Evolutionary conservation across 2,797 vertebrate genomes (phyloP), one percentile per base, ranked within the genome.

Genomic region (Argyrosomus regius): DNA sequence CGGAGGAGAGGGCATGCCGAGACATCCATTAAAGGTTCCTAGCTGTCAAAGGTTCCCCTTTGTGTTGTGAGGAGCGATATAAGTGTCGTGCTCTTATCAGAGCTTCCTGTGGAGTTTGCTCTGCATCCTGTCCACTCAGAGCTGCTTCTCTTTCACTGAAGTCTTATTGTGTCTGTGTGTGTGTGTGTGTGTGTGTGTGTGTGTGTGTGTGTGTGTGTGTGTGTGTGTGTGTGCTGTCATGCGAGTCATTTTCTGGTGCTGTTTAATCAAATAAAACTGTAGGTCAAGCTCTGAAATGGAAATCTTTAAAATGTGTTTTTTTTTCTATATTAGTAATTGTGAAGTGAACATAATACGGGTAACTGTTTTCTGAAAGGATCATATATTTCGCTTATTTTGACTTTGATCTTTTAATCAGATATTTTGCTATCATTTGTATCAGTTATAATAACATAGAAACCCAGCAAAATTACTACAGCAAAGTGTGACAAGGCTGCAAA

Each of bases 1-100:
- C 68, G 75, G 75, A 87, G 89, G 89, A 91, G 92, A 91, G 87
- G 85, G 83, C 90, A 90, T 92, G 90, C 90, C 85, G 86, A 93
- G 92, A 93, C 92, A 90, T 92, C 93, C 92, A 94, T 94, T 94
- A 94, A 93, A 92, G 91, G 93, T 93, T 93, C 87, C 92, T 91
- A 91, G 93, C 94, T 94, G 92, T 94, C 94, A 94, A 94, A 94
- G 92, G 93, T 94, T 94, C 92, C 89, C 88, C 90, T 94, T 94
- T 95, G 94, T 95, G 89, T 90, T 88, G 77, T 85, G 88, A 92
- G 92, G 91, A 92, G 89, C 86, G 77, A 83, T 92, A 93, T 92
- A 91, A 91, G 92, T 93, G 92, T 93, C 71, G 90, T 88, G 92
- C 92, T 94, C 93, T 95, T 93, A 94, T 94, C 93, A 91, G 88